Base-by-base conservation (phyloP, 1,140 invertebrate genomes). In the Calliopsis andreniformis region DNA sequence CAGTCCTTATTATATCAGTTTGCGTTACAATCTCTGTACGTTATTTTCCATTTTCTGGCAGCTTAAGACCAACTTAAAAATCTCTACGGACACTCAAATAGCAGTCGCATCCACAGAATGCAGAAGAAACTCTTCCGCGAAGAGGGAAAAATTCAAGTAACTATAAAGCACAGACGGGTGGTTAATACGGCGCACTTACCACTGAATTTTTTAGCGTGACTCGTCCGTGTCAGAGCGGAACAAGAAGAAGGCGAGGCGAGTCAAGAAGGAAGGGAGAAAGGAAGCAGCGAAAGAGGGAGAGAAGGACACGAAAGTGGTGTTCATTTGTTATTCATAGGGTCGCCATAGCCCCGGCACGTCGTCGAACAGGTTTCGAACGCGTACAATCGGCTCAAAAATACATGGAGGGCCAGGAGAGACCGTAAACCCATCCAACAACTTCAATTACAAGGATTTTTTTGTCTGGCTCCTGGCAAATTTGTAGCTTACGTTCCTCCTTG, bases 311-410 rank as follows among this genome's bases (percentile, higher is more conserved):
- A 62, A 61, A 56, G 68, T 63, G 58, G 47, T 20, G 61, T 73
- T 58, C 76, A 62, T 73, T 71, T 77, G 75, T 77, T 70, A 77
- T 76, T 76, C 73, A 76, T 76, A 76, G 73, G 66, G 66, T 75
- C 71, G 62, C 49, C 71, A 63, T 53, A 43, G 63, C 62, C 51
- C 30, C 32, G 75, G 55, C 75, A 70, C 67, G 75, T 71, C 75
- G 67, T 77, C 75, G 67, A 77, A 71, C 67, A 45, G 75, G 75
- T 77, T 77, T 71, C 75, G 68, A 77, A 77, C 68, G 71, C 75
- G 75, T 77, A 56, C n/a, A n/a, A n/a, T n/a, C n/a, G n/a, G n/a
- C n/a, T n/a, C n/a, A n/a, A n/a, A n/a, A n/a, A n/a, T n/a, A n/a
- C 39, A 23, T n/a, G 28, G 16, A 42, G 42, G 10, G 23, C 56